Base-by-base conservation (phyloP, 2,113 vertebrate genomes). In the Muscicapa adusta region DNA sequence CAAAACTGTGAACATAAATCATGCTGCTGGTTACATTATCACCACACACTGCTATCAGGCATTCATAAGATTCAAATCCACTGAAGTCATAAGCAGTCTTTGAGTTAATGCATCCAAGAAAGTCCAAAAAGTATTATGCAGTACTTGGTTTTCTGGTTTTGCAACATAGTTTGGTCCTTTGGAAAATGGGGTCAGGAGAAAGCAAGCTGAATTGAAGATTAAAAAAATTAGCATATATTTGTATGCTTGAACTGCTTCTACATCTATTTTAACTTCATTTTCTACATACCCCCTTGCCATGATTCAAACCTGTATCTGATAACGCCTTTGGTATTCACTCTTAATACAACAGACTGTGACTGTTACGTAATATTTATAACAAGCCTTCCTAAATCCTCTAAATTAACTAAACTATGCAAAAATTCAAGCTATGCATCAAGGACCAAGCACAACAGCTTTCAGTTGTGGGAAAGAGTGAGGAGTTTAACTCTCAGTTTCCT, bases 391-490 rank as follows among this genome's bases (percentile, higher is more conserved):
- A 96, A 97, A 93, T 83, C 94, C 94, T 72, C 89, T 68, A 94
- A 94, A 94, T 95, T 94, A 91, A 83, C 74, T 88, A 88, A 94
- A 94, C 66, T 88, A 92, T 95, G 91, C 91, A 97, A 93, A 97
- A 96, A 93, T 95, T 88, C 81, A 88, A 96, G 91, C 82, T 94
- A 96, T 93, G 93, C 82, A 90, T 87, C 79, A 77, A 73, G 68
- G 71, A 93, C 87, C 75, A 85, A 92, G 74, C 67, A 91, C 84
- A 96, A 88, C 68, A 94, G 79, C 65, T 92, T 86, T 95, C 85
- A 94, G 65, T 62, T 91, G 80, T 93, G 92, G 66, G 93, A 95
- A 96, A 93, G 57, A 92, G 67, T 70, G 65, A 73, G 83, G 93
- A 85, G 48, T 94, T 96, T 97, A 95, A 96, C 95, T 94, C 94